Evolutionary conservation across 2,888 invertebrate genomes (phyloP).

Genomic region (Antheraea yamamai): DNA sequence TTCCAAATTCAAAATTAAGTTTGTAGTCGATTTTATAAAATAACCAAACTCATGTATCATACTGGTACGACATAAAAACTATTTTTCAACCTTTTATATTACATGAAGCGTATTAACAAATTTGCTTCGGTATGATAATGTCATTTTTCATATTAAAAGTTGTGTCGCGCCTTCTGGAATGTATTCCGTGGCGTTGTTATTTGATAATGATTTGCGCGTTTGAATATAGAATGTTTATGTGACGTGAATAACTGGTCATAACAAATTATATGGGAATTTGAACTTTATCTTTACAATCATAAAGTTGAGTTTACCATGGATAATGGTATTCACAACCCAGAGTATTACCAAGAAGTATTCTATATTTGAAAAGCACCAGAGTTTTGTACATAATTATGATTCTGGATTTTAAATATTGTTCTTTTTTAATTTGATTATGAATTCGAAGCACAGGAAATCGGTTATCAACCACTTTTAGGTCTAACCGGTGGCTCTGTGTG

Average conservation of each 20-base stretch:
- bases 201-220: slow-evolving; percentile 21
- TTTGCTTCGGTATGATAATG: slow-evolving; percentile 66
- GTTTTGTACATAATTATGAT: no score
- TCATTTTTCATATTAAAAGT: slow-evolving; percentile 81
- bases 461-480: no score
- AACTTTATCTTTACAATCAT: no score
- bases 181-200: slow-evolving; percentile 38
- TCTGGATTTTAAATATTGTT: no score
- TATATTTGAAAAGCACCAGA: no score
- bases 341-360: no score
- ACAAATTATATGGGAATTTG: no score
- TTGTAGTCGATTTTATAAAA: background rate
- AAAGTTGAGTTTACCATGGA: no score
- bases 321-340: no score
- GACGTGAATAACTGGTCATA: slow-evolving; percentile 31
- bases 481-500: no score
- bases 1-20: slow-evolving; percentile 12
- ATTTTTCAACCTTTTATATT: background rate
- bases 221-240: slow-evolving; percentile 27
- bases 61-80: background rate
- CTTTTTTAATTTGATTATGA: no score
- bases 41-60: background rate
- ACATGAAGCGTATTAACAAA: background rate
- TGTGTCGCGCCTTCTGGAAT: slow-evolving; percentile 52
- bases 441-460: no score